phyloP scores from a whole-genome alignment of 2,113 vertebrate species.

The Oreochromis niloticus region DNA sequence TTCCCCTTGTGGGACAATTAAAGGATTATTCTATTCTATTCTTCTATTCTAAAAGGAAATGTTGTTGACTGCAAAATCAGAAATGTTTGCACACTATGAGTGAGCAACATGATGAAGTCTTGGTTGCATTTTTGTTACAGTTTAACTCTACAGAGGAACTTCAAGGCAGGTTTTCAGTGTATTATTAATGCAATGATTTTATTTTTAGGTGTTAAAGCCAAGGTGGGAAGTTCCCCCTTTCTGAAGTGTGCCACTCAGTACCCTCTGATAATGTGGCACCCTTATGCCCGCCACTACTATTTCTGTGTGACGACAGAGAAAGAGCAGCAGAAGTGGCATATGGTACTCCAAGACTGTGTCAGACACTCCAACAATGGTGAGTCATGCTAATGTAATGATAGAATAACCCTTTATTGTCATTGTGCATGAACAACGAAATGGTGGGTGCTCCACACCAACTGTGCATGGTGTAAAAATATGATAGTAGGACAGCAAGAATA shows the following conservation, averaged over 20 bases:
- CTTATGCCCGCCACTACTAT: conserved; percentile 81
- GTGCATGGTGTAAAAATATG: rapidly evolving
- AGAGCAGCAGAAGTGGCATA: conserved; percentile 89
- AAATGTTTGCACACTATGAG: neutral
- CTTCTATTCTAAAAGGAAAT: neutral
- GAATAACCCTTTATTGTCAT: rapidly evolving
- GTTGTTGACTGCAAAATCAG: neutral
- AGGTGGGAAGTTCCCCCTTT: conserved; percentile 76
- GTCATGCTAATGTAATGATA: neutral
- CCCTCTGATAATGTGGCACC: conserved; percentile 91
- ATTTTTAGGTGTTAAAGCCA: conserved; percentile 77
- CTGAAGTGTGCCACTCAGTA: conserved; percentile 86
- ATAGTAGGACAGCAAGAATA: neutral
- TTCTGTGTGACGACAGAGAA: conserved; percentile 84
- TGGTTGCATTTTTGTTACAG: neutral
- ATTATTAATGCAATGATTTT: rapidly evolving
- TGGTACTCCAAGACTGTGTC: conserved; percentile 89
- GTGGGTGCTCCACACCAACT: rapidly evolving
- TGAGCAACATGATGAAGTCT: neutral
- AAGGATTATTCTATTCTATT: too few relatives aligned
- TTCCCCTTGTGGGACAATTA: too few relatives aligned
- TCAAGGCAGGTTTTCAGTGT: neutral
- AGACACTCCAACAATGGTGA: conserved; percentile 88
- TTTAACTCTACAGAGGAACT: neutral
- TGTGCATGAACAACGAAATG: rapidly evolving